phyloP scores from a whole-genome alignment of 2,888 invertebrate genomes.

The Chrysina gloriosa region DNA sequence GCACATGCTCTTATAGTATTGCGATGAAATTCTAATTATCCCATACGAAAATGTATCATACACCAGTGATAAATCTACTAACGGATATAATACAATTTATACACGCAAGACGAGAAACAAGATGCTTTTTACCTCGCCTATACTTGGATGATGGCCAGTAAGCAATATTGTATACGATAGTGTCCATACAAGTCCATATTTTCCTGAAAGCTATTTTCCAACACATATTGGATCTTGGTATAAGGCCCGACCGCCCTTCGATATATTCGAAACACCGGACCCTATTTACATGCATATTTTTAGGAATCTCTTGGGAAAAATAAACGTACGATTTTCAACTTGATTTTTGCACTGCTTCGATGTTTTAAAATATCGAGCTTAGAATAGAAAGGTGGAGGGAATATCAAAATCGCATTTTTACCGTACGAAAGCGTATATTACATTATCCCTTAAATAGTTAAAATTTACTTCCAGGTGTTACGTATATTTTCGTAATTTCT shows the following conservation, averaged over 20 bases:
- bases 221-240: constrained; percentile 62
- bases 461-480: not conserved
- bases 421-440: too few species aligned
- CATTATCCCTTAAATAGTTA: not conserved
- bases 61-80: too few species aligned
- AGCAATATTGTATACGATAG: constrained; percentile 61
- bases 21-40: too few species aligned
- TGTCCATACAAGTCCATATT: constrained; percentile 62
- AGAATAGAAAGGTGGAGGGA: not conserved
- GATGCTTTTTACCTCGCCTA: constrained; percentile 29
- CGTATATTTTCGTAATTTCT: not conserved
- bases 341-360: constrained; percentile 19
- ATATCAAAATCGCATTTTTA: too few species aligned
- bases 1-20: too few species aligned
- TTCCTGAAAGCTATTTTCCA: constrained; percentile 63
- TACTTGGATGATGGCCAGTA: constrained; percentile 54
- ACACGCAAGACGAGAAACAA: not conserved
- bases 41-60: too few species aligned
- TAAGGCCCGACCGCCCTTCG: constrained; percentile 51
- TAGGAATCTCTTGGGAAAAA: constrained; percentile 48
- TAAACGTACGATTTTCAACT: constrained; percentile 51
- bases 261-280: constrained; percentile 56
- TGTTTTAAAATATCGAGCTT: constrained; percentile 23
- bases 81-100: too few species aligned
- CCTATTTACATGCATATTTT: constrained; percentile 54